phyloP scores from a whole-genome alignment of 1,140 invertebrate genomes.

The Lordiphosa clarofinis region DNA sequence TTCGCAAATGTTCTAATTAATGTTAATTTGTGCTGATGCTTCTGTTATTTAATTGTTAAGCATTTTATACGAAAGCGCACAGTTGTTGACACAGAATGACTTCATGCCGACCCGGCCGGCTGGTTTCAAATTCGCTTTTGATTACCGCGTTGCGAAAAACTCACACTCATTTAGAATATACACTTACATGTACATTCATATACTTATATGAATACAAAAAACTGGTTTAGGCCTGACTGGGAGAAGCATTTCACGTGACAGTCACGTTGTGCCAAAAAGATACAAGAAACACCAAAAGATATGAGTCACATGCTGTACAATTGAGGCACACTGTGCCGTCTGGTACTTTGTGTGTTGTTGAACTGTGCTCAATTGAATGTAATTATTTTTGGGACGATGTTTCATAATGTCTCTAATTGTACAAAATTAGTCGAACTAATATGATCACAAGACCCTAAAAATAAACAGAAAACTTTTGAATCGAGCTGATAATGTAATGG shows the following conservation, averaged over 20 bases:
- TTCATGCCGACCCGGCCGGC: slow-evolving; percentile 21
- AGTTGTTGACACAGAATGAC: slow-evolving; percentile 35
- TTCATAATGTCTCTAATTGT: slow-evolving; percentile 16
- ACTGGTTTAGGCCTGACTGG: slow-evolving; percentile 33
- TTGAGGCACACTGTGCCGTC: slow-evolving; percentile 10
- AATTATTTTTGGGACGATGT: slow-evolving; percentile 16
- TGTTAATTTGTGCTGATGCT: slow-evolving; percentile 52
- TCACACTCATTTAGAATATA: background rate
- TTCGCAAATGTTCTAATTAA: slow-evolving; percentile 53
- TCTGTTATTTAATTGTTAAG: slow-evolving; percentile 38
- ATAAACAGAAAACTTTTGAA: slow-evolving; percentile 5
- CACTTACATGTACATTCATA: background rate
- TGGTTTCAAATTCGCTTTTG: slow-evolving; percentile 24
- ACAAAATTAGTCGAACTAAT: background rate
- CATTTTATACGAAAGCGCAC: slow-evolving; percentile 27
- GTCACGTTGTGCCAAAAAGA: slow-evolving; percentile 52
- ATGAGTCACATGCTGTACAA: slow-evolving; percentile 41
- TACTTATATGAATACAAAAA: background rate
- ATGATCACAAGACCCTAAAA: background rate
- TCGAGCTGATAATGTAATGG: slow-evolving; percentile 2
- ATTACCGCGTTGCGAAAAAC: slow-evolving; percentile 3
- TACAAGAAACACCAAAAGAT: background rate
- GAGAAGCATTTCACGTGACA: slow-evolving; percentile 49
- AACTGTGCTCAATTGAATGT: slow-evolving; percentile 34
- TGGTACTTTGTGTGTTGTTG: slow-evolving; percentile 52